These are phyloP conservation scores for Microctenopoma stevenorrisi DNA, from an alignment of 2,797 vertebrate genomes.

Conservation along the genomic window DNA sequence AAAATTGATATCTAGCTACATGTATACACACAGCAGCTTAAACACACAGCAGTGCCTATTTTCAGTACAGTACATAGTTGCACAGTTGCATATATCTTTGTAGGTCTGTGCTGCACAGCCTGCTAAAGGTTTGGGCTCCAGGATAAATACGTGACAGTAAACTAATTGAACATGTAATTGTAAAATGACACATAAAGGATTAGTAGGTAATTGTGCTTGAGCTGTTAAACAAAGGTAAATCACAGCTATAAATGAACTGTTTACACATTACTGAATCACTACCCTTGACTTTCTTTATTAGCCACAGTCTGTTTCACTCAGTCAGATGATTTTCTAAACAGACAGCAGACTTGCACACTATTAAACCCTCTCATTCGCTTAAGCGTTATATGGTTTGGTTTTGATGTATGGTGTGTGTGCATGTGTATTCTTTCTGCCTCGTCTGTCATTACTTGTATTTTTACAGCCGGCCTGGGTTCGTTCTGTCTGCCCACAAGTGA, in stretches of 20 bases:
- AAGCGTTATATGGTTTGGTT: conserved; percentile 26
- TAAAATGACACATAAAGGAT: conserved; percentile 11
- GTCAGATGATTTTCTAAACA: conserved; percentile 39
- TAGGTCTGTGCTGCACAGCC: neutral
- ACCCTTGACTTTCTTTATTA: neutral
- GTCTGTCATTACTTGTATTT: conserved; percentile 73
- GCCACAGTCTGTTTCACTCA: conserved; percentile 26
- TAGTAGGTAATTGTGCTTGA: conserved; percentile 7
- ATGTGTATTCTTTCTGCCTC: conserved; percentile 59
- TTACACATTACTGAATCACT: conserved; percentile 10
- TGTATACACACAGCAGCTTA: conserved; percentile 7
- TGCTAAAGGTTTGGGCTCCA: neutral
- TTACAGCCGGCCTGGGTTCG: conserved; percentile 75
- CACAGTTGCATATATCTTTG: too few species aligned
- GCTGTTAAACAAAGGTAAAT: conserved; percentile 10
- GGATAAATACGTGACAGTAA: neutral
- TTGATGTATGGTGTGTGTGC: conserved; percentile 34
- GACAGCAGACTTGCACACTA: conserved; percentile 17
- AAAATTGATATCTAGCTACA: conserved; percentile 68
- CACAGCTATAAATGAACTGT: conserved; percentile 1
- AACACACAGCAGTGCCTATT: conserved; percentile 12
- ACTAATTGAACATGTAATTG: neutral
- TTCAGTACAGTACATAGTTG: neutral
- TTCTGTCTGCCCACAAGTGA: conserved; percentile 77
- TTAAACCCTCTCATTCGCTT: conserved; percentile 54